These are phyloP conservation scores for Nemapogon koenigi DNA, from an alignment of 2,888 invertebrate genomes.

Conservation along the genomic window DNA sequence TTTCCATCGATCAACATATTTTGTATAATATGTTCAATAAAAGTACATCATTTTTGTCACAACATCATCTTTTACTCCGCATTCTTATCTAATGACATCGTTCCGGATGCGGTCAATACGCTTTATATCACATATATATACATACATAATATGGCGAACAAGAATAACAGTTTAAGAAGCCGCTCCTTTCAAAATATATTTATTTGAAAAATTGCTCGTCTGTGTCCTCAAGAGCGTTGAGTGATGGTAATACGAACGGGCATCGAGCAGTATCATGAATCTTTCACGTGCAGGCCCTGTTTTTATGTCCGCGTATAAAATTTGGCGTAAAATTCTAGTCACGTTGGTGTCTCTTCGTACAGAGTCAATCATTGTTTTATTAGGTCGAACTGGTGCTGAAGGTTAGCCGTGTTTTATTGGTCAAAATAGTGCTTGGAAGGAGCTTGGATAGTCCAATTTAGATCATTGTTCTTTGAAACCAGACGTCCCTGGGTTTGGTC, in stretches of 20 bases:
- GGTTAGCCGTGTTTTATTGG: background rate
- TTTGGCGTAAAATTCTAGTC: conserved; percentile 46
- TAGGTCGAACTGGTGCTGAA: conserved; percentile 20
- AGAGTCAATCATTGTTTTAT: conserved; percentile 60
- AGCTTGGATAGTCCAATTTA: background rate
- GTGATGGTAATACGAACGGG: conserved; percentile 22
- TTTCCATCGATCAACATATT: no score
- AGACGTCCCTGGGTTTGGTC: no score
- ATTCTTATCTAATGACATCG: no score
- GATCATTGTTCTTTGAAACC: no score
- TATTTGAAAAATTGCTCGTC: conserved; percentile 7
- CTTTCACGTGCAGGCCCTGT: conserved; percentile 37
- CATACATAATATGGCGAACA: no score
- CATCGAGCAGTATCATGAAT: conserved; percentile 37
- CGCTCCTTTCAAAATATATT: conserved; percentile 1
- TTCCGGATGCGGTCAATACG: no score
- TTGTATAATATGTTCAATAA: no score
- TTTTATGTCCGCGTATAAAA: conserved; percentile 50
- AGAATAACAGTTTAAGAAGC: no score
- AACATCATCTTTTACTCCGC: no score
- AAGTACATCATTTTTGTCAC: no score
- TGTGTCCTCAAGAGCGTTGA: conserved; percentile 8
- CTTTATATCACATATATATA: no score
- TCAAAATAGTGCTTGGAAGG: background rate
- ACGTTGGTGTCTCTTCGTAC: conserved; percentile 33